Conservation (phyloP, 2,888 invertebrate species). For the Ophioninae sp. region DNA sequence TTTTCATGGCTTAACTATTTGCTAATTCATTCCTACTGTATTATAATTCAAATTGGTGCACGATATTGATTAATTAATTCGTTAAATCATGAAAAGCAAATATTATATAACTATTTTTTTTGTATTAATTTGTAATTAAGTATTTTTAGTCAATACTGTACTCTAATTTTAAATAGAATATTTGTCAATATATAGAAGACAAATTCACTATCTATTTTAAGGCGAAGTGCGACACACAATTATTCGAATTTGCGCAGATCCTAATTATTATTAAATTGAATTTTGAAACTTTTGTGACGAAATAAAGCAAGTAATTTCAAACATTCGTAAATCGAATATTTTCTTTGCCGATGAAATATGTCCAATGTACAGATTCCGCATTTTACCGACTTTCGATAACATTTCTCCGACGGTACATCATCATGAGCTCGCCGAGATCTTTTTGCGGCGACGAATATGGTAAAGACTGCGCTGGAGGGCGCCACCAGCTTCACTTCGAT, state of each 20-base stretch:
- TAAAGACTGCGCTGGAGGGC: neutral
- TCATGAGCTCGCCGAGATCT: neutral
- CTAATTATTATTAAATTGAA: neutral
- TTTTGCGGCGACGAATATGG: neutral
- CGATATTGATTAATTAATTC: too few species aligned
- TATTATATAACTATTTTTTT: too few species aligned
- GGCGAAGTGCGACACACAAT: neutral
- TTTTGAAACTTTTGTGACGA: neutral
- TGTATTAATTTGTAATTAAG: too few species aligned
- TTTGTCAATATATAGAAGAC: neutral
- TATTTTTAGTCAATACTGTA: too few species aligned
- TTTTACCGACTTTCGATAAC: neutral
- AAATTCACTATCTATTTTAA: neutral
- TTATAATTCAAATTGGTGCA: too few species aligned
- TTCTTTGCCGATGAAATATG: neutral
- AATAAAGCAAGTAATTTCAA: neutral
- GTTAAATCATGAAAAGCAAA: too few species aligned
- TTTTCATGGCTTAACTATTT: too few species aligned
- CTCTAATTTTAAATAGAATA: too few species aligned
- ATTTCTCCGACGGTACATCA: slow-evolving; percentile 1
- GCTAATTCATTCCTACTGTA: too few species aligned
- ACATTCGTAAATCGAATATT: neutral
- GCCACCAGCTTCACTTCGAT: neutral
- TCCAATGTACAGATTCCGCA: neutral
- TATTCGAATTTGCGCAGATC: neutral